Conservation (phyloP, 1,140 invertebrate species). For the Drosophila micromelanica region DNA sequence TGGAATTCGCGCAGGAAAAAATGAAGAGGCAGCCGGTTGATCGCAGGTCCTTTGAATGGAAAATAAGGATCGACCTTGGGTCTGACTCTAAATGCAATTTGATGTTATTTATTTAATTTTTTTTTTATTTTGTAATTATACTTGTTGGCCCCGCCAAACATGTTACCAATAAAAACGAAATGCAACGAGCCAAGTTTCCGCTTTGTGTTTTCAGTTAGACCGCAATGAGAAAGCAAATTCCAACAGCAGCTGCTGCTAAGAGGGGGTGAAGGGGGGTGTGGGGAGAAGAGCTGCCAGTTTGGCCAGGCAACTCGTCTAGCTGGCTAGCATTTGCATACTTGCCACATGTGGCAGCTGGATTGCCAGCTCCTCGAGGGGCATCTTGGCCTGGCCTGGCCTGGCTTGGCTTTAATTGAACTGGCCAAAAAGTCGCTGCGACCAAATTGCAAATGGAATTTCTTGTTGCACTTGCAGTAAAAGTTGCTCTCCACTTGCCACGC, state of each 20-base stretch:
- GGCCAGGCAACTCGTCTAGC: constrained; percentile 47
- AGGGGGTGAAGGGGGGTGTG: not conserved
- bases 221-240: constrained; percentile 74
- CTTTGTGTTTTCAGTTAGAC: not conserved
- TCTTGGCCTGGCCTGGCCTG: not conserved
- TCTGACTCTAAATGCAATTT: no score
- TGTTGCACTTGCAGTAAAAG: constrained; percentile 45
- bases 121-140: constrained; percentile 21
- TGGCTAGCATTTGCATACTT: constrained; percentile 58
- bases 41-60: no score
- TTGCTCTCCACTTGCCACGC: constrained; percentile 33
- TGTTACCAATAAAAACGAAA: constrained; percentile 80
- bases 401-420: constrained; percentile 45
- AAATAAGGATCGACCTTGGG: constrained; percentile 35
- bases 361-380: not conserved
- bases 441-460: constrained; percentile 50
- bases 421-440: constrained; percentile 36
- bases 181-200: constrained; percentile 42
- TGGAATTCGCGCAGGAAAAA: not conserved
- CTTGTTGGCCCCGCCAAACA: constrained; percentile 49
- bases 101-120: no score
- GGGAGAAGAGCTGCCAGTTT: not conserved
- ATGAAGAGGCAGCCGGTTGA: no score
- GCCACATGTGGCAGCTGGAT: constrained; percentile 22
- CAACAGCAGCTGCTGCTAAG: constrained; percentile 44